Conservation (phyloP, 2,113 vertebrate species). For the Addax nasomaculatus region DNA sequence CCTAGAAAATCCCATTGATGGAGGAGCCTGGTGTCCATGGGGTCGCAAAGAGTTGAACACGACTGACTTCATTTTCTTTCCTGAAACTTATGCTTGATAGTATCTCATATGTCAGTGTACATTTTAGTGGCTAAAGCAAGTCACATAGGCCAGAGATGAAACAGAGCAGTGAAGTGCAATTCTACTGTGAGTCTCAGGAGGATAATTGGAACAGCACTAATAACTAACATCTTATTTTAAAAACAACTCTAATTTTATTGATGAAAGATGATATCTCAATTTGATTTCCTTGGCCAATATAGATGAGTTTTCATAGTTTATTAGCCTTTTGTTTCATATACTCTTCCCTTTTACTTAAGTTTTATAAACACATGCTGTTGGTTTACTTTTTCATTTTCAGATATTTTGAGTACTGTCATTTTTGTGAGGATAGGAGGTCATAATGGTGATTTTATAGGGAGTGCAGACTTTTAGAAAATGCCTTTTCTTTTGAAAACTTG, state of each 20-base stretch:
- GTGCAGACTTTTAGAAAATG: neutral
- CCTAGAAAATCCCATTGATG: too few relatives aligned
- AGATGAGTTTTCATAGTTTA: slow-evolving; percentile 5
- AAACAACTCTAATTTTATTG: neutral
- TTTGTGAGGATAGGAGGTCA: neutral
- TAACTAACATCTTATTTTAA: neutral
- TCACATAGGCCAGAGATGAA: neutral
- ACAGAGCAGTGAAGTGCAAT: neutral
- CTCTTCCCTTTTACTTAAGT: neutral
- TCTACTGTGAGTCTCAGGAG: neutral
- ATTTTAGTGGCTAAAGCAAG: neutral
- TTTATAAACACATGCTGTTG: neutral
- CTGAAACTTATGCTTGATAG: neutral
- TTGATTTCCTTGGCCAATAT: slow-evolving; percentile 7
- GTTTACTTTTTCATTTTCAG: neutral
- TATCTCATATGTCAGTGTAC: neutral
- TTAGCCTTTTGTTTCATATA: neutral
- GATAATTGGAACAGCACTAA: neutral
- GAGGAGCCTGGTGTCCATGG: too few relatives aligned
- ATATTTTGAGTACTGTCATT: neutral
- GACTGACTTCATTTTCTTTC: neutral
- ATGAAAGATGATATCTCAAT: neutral
- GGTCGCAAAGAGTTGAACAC: too few relatives aligned
- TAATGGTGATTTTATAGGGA: neutral
- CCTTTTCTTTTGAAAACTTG: neutral